Evolutionary conservation across 2,797 vertebrate genomes (phyloP), one percentile per base, ranked within the genome.

Genomic region (Geotria australis): DNA sequence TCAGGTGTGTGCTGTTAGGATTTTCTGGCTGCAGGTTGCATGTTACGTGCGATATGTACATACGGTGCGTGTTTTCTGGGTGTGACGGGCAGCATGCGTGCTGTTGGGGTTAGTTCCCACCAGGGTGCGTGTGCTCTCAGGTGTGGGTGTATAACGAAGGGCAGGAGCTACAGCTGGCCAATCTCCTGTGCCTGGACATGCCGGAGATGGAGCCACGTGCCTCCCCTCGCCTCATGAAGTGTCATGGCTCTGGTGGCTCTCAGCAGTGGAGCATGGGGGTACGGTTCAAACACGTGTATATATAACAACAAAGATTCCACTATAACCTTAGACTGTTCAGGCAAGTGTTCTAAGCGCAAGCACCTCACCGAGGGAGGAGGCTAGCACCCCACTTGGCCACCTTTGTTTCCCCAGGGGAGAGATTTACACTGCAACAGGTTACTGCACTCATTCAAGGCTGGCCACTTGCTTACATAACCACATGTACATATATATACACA

Each of bases 241-340:
- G 89, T 67, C 89, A 96, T 0, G 89, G 89, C 1, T 94, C 89
- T 0, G 89, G 86, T 1, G 89, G 89, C 8, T 91, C 86, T 0
- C 89, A 96, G 70, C 89, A 95, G 67, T 96, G 89, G 89, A 77
- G 73, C 0, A 67, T 91, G 1, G 85, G 83, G 77, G 89, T 95
- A 56, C 79, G 80, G 2, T 13, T 9, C 24, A 38, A 38, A 38
- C 24, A 38, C 24, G 24, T 38, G 38, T 55, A 7, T 55, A n/a
- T 55, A 55, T 15, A 10, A 45, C 24, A n/a, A n/a, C 9, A 55
- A 15, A 8, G 9, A n/a, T 55, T n/a, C 9, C 15, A n/a, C 51
- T n/a, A 55, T 8, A 38, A 38, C 6, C 38, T 45, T 38, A 11
- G 3, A 13, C 10, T 1, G 15, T 2, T 12, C 62, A 59, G 45